These are phyloP conservation scores for Ambastaia sidthimunki DNA, from an alignment of 2,797 vertebrate species.

Conservation along the genomic window DNA sequence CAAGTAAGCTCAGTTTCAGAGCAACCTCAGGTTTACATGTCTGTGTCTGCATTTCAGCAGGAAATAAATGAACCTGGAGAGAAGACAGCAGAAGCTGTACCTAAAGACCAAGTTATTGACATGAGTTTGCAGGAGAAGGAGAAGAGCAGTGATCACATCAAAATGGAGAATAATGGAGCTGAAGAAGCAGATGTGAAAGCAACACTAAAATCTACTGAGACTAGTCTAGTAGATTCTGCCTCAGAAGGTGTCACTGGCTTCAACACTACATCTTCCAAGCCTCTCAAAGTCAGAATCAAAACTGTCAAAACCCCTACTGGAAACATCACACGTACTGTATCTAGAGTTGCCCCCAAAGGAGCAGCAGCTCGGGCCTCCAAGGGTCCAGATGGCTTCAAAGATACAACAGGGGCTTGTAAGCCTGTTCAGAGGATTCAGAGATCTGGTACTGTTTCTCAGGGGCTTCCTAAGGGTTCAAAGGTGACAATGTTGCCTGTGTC, in stretches of 20 bases:
- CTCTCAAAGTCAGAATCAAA: conserved; percentile 93
- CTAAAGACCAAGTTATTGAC: conserved; percentile 70
- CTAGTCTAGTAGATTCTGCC: neutral
- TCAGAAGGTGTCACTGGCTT: neutral
- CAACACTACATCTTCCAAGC: conserved; percentile 55
- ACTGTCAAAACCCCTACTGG: conserved; percentile 86
- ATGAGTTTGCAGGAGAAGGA: conserved; percentile 48
- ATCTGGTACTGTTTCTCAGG: conserved; percentile 57
- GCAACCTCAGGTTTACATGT: conserved; percentile 34
- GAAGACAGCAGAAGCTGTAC: conserved; percentile 58
- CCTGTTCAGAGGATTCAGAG: conserved; percentile 66
- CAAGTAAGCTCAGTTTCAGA: conserved; percentile 39
- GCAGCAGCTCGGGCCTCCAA: conserved; percentile 60
- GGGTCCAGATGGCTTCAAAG: conserved; percentile 63
- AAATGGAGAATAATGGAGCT: conserved; percentile 12
- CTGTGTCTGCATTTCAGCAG: conserved; percentile 61
- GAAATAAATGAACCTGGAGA: conserved; percentile 56
- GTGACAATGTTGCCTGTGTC: conserved; percentile 74
- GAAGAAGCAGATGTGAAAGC: conserved; percentile 6
- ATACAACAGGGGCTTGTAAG: conserved; percentile 61
- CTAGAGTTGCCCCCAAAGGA: conserved; percentile 75
- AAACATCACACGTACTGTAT: conserved; percentile 84
- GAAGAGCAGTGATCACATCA: conserved; percentile 25
- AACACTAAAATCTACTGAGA: conserved; percentile 31
- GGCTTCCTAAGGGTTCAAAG: conserved; percentile 38